Base-by-base conservation (phyloP, 2,113 vertebrate genomes). In the Ailuropoda melanoleuca region DNA sequence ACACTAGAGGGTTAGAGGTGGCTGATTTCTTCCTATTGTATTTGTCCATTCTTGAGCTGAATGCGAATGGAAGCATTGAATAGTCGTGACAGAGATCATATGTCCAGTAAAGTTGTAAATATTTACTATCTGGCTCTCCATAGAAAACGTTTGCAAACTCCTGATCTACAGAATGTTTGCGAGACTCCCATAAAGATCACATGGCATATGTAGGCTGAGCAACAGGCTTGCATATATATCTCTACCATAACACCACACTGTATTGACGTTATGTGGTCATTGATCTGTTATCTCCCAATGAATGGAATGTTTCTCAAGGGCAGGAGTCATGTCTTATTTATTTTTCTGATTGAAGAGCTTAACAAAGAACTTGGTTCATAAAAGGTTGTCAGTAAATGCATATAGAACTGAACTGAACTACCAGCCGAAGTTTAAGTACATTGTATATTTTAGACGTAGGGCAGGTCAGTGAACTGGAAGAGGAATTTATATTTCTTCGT, bases 401-500 rank as follows among this genome's bases (percentile, higher is more conserved):
- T 37, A 24, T 12, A n/a, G 68, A 94, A 68, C 10, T 75, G 86
- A 96, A 97, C 21, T 90, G 83, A 78, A 39, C 12, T 75, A 68
- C 4, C 74, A 83, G 18, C n/a, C 39, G 2, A 89, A 92, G 68
- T 80, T 60, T 66, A 68, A 82, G 23, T 74, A 43, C 43, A 92
- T 64, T 43, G 26, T 26, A 85, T 58, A 94, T 50, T 90, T 95
- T 55, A 85, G 66, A 84, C 53, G 7, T 60, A 77, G 15, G 7
- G 6, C 10, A 96, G 6, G 50, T 66, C 12, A 86, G 17, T 93
- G 90, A 97, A 97, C 14, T 95, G n/a, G n/a, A 90, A 72, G 83
- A 82, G 14, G 53, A 91, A 86, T 82, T 88, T 91, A 58, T 74
- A 93, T 89, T 90, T 94, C 23, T 75, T 94, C 97, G 87, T 95